Percentiles rank a stretch among this genome's conserved stretches.
Evolutionary conservation across 2,888 invertebrate genomes (phyloP).

Genomic region (Chymomyza amoena): DNA sequence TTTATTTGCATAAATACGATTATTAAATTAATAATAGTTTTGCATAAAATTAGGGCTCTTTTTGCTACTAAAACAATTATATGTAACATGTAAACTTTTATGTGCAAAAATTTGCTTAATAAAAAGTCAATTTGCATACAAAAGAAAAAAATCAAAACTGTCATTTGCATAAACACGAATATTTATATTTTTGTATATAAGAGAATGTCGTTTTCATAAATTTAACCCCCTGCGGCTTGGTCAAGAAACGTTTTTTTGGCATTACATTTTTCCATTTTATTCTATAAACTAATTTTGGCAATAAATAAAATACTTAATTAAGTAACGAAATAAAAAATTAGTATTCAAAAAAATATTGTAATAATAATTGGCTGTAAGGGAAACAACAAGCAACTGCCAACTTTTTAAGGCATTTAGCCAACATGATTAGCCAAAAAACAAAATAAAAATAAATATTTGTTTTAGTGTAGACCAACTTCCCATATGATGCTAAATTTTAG

Average conservation of each 20-base stretch:
- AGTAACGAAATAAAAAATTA: neutral
- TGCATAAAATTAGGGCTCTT: no score
- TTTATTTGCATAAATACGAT: no score
- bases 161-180: neutral
- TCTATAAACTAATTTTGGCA: neutral
- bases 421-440: neutral
- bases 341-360: no score
- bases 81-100: no score
- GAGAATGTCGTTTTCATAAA: neutral
- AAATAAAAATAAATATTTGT: no score
- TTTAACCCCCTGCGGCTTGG: neutral
- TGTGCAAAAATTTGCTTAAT: no score
- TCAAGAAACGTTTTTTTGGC: no score
- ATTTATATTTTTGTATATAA: neutral
- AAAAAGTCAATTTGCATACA: neutral
- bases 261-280: neutral
- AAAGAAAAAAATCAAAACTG: neutral
- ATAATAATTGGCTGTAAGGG: neutral
- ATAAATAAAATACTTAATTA: neutral
- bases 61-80: no score
- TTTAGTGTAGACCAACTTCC: neutral
- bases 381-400: neutral
- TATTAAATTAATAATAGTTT: no score
- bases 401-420: no score
- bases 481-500: neutral